A percentile compares a stretch with the other conserved stretches of the same genome.
Conservation (phyloP, 2,888 invertebrate genomes). For the Exocentrus adspersus region DNA sequence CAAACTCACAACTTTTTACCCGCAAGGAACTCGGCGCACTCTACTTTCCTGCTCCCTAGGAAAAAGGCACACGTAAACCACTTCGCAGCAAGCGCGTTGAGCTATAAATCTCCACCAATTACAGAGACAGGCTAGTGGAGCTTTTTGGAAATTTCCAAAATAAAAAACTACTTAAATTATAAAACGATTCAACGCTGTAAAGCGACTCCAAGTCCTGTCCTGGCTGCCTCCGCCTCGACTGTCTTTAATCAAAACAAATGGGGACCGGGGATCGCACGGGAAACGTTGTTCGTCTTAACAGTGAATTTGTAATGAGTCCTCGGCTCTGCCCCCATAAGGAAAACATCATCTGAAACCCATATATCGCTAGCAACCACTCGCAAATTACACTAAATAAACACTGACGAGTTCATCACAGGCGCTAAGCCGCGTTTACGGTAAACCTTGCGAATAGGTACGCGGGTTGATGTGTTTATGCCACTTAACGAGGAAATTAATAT, state of each 20-base stretch:
- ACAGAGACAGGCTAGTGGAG: too few species aligned
- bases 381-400: conserved; percentile 26
- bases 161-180: too few species aligned
- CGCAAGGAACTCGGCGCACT: background rate
- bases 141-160: too few species aligned
- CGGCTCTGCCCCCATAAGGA: conserved; percentile 24
- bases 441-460: too few species aligned
- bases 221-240: conserved; percentile 32
- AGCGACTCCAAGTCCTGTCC: conserved; percentile 15
- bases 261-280: conserved; percentile 31
- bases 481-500: too few species aligned
- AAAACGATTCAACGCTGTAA: too few species aligned
- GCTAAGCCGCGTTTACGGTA: conserved; percentile 17
- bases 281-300: conserved; percentile 39
- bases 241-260: conserved; percentile 49
- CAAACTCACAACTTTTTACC: background rate
- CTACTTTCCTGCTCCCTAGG: background rate
- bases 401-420: conserved; percentile 11
- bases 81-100: background rate
- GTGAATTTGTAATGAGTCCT: conserved; percentile 36
- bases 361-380: conserved; percentile 17
- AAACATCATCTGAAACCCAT: conserved; percentile 31
- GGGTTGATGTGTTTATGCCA: too few species aligned
- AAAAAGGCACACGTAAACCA: background rate
- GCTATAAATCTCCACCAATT: background rate